Evolutionary conservation across 2,797 vertebrate species (phyloP), one percentile per base, ranked within the genome.

Genomic region (Oreochromis mossambicus): DNA sequence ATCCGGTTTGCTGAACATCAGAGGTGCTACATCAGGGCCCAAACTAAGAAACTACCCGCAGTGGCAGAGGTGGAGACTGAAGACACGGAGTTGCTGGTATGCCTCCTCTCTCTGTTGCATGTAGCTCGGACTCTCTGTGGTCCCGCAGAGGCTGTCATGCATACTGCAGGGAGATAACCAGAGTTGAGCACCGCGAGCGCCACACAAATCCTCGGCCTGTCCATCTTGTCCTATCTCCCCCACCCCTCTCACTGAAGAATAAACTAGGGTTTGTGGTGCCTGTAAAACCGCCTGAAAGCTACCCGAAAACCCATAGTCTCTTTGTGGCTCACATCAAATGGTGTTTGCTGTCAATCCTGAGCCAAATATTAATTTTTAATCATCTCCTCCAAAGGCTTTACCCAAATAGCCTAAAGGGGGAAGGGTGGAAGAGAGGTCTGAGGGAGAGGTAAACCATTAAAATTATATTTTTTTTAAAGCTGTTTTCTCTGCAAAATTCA

Each of bases 1-100:
- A 98, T 99, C 94, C 97, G 97, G 92, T 99, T 99, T 86, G 96
- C 97, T 89, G 97, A 97, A 87, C 97, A 99, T 96, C 97, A 99
- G 93, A 98, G 98, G 94, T 99, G 98, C 90, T 99, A 99, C 97
- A 98, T 99, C 96, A 98, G 97, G 96, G 97, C 96, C 86, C 98
- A 99, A 94, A 97, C 96, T 70, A 98, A 97, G 96, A 97, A 97
- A 80, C 96, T 99, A 79, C 98, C 98, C 87, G 94, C 95, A 87
- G 94, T 96, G 0, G 94, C 96, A 78, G 96, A 95, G 85, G 87
- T 92, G 94, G 90, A 94, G 75, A 89, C 96, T 78, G 95, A 97
- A 89, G 96, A 97, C 87, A 91, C 95, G 4, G 96, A 96, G 3
- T 88, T 96, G 82, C 95, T 87, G 96, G 96, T 97, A 96, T 6